These are phyloP conservation scores for Rousettus leschenaultii DNA, from an alignment of 2,113 vertebrate genomes.

Conservation along the genomic window DNA sequence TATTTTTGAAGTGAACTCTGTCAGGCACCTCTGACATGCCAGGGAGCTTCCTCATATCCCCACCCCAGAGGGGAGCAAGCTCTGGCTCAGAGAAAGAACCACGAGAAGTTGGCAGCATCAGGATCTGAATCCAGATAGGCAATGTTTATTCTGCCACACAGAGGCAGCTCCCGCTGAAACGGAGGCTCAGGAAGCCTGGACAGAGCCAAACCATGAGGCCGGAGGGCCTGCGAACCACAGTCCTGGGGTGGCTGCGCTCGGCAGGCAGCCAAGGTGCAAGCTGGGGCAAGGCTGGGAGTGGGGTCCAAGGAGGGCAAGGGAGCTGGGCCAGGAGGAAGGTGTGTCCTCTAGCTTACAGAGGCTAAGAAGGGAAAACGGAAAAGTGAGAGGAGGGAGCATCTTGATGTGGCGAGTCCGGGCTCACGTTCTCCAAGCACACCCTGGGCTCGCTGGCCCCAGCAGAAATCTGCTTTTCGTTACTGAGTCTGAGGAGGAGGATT, in stretches of 20 bases:
- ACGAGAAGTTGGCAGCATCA: neutral
- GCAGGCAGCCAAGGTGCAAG: neutral
- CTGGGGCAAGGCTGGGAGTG: neutral
- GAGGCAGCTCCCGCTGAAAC: neutral
- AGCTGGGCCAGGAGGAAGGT: neutral
- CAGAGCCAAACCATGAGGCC: slow-evolving; percentile 33
- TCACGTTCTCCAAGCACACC: neutral
- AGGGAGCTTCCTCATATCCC: neutral
- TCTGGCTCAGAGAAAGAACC: fast-evolving
- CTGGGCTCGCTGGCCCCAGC: slow-evolving; percentile 45
- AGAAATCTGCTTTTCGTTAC: slow-evolving; percentile 73
- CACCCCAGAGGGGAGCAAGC: neutral
- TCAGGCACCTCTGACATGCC: neutral
- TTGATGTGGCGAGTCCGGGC: slow-evolving; percentile 46
- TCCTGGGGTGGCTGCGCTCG: neutral
- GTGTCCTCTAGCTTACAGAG: neutral
- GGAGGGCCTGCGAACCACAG: slow-evolving; percentile 51
- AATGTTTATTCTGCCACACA: neutral
- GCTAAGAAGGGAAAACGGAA: neutral
- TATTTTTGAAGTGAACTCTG: neutral
- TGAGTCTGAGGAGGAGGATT: slow-evolving; percentile 49
- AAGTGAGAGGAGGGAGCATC: slow-evolving; percentile 1
- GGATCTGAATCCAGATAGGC: neutral
- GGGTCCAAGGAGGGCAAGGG: neutral
- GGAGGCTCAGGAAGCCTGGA: neutral